A percentile compares a stretch with the other conserved stretches of the same genome.
Conservation (phyloP, 2,113 vertebrate species). For the Cyanoramphus novaezelandiae region DNA sequence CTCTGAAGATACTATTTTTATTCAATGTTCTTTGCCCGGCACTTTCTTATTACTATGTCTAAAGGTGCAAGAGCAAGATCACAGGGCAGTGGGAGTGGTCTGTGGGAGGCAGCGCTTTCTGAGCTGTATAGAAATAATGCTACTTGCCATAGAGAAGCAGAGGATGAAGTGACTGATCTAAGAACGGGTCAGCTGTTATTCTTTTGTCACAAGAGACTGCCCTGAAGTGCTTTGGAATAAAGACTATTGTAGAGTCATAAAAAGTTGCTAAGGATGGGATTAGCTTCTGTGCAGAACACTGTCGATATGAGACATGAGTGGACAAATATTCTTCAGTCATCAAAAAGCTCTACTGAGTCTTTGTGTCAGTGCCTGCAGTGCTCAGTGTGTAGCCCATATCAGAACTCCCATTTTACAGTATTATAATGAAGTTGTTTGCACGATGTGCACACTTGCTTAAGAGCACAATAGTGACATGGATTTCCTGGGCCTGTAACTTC, state of each 20-base stretch:
- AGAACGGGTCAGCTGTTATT: not conserved
- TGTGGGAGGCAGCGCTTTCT: not conserved
- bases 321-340: not conserved
- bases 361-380: not conserved
- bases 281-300: not conserved
- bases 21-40: constrained; percentile 9
- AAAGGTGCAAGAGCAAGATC: not conserved
- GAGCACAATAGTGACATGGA: not conserved
- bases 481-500: not conserved
- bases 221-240: constrained; percentile 1
- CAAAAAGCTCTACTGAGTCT: not conserved
- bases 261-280: not conserved
- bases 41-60: not conserved
- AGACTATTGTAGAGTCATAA: not conserved
- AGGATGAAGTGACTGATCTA: not conserved
- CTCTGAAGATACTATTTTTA: constrained; percentile 38
- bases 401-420: not conserved
- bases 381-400: not conserved
- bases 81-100: not conserved
- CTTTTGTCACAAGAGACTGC: not conserved
- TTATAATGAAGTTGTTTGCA: not conserved
- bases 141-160: not conserved
- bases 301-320: not conserved
- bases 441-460: not conserved
- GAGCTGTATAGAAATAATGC: not conserved